Conservation (phyloP, 2,113 vertebrate genomes). For the Brienomyrus longianalis region DNA sequence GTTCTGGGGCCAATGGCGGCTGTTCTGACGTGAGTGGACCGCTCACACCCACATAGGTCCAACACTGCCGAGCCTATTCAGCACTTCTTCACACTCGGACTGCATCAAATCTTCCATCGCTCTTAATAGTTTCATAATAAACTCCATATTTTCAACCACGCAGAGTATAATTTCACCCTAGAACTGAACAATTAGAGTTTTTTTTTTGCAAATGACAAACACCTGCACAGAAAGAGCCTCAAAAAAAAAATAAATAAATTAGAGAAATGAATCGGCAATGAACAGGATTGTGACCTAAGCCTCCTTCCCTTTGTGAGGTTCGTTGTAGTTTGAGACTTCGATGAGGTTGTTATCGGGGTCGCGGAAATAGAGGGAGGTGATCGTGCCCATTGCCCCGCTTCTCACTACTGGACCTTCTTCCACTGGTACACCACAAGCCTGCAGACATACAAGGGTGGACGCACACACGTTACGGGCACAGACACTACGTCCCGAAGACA, state of each 20-base stretch:
- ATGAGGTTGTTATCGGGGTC: conserved; percentile 81
- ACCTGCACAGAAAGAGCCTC: background rate
- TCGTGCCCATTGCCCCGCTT: conserved; percentile 71
- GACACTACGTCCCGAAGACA: background rate
- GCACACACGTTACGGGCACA: background rate
- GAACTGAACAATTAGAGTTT: background rate
- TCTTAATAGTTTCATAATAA: background rate
- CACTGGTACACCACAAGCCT: conserved; percentile 68
- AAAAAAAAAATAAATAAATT: background rate
- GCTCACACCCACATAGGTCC: background rate
- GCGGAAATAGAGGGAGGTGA: conserved; percentile 79
- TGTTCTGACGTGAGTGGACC: background rate
- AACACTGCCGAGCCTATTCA: background rate
- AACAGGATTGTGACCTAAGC: background rate
- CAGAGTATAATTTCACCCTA: background rate
- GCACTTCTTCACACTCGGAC: background rate
- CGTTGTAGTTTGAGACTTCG: conserved; percentile 75
- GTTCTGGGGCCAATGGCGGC: background rate
- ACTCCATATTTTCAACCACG: background rate
- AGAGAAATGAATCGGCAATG: background rate
- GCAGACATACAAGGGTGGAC: conserved; percentile 21
- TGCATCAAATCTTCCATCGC: background rate
- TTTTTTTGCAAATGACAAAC: background rate
- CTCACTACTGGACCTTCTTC: conserved; percentile 82
- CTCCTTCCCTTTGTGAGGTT: background rate